Evolutionary conservation across 2,113 vertebrate genomes (phyloP).

Genomic region (Oncorhynchus gorbuscha): DNA sequence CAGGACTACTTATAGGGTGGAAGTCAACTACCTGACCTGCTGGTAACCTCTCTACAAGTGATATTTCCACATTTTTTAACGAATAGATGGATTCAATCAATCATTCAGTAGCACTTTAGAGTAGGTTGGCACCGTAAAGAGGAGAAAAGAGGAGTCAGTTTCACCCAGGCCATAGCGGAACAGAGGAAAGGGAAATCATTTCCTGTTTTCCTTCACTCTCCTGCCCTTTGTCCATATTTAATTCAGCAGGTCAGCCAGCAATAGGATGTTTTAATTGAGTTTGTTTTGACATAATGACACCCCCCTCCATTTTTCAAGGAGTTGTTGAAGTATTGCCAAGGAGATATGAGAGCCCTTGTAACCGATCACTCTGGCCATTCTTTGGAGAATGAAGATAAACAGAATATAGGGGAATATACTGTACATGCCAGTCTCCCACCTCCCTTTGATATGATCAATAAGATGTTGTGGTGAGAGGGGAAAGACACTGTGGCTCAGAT

Average conservation of each 20-base stretch:
- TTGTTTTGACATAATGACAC: neutral
- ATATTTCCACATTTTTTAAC: no score
- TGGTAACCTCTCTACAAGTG: no score
- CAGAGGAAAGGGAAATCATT: neutral
- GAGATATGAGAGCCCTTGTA: neutral
- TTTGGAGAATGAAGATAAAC: neutral
- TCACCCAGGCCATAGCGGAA: neutral
- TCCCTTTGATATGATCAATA: no score
- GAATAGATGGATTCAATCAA: no score
- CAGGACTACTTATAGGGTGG: no score
- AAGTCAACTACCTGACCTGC: no score
- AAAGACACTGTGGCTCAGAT: neutral
- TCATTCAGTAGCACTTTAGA: neutral
- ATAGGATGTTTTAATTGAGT: conserved; percentile 10
- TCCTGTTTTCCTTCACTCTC: neutral
- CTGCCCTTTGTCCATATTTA: conserved; percentile 15
- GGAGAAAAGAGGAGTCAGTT: neutral
- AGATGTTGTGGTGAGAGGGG: no score
- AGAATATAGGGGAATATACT: neutral
- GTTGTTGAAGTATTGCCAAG: neutral
- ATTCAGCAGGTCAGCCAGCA: conserved; percentile 2
- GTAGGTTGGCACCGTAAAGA: neutral
- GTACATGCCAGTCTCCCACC: no score
- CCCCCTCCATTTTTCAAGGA: neutral
- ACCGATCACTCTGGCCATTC: neutral